phyloP scores from a whole-genome alignment of 1,140 invertebrate species.

The Saxidomus purpurata region DNA sequence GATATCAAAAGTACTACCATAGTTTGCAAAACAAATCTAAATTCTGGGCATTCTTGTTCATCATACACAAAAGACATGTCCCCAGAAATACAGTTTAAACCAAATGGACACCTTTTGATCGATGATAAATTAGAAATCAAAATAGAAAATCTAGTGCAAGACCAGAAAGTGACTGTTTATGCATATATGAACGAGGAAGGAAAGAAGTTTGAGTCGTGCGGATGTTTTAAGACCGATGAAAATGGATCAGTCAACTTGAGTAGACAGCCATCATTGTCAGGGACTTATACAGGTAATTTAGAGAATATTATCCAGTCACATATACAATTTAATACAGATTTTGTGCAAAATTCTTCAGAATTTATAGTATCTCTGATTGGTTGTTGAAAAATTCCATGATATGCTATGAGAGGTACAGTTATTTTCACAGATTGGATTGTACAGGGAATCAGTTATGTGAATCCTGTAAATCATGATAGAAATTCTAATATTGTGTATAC shows the following conservation, averaged over 20 bases:
- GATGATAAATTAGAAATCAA: slow-evolving; percentile 47
- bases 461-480: too few relatives aligned
- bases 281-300: slow-evolving; percentile 66
- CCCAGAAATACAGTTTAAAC: slow-evolving; percentile 14
- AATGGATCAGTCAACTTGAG: slow-evolving; percentile 64
- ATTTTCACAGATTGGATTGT: too few relatives aligned
- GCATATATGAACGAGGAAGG: slow-evolving; percentile 51
- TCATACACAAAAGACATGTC: slow-evolving; percentile 9
- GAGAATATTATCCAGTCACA: too few relatives aligned
- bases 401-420: too few relatives aligned
- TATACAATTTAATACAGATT: too few relatives aligned
- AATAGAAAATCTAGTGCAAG: slow-evolving; percentile 48
- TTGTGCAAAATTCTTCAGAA: too few relatives aligned
- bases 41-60: not conserved
- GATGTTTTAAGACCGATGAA: slow-evolving; percentile 50
- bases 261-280: slow-evolving; percentile 52
- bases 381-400: too few relatives aligned
- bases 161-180: slow-evolving; percentile 57
- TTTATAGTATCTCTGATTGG: too few relatives aligned
- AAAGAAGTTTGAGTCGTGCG: slow-evolving; percentile 53
- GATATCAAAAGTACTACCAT: too few relatives aligned
- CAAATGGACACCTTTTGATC: slow-evolving; percentile 45
- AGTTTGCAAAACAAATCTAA: not conserved
- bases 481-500: too few relatives aligned
- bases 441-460: too few relatives aligned